A percentile compares a stretch with the other conserved stretches of the same genome.
Conservation (phyloP, 1,140 invertebrate species). For the Callitettix versicolor region DNA sequence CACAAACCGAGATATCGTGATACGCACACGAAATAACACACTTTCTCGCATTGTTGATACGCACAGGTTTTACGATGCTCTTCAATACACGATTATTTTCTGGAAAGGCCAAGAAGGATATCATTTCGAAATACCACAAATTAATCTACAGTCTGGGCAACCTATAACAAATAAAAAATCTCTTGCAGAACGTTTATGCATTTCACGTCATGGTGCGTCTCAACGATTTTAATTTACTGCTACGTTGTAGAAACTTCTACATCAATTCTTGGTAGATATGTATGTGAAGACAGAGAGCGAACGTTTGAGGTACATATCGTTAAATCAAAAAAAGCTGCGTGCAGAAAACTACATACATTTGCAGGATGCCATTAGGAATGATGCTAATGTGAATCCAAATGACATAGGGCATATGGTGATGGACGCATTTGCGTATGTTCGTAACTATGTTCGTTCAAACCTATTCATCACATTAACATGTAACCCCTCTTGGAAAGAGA, state of each 20-base stretch:
- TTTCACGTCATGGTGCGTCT: constrained; percentile 28
- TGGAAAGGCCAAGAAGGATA: too few species aligned
- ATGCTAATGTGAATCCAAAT: constrained; percentile 6
- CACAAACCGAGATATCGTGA: too few species aligned
- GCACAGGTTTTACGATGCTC: too few species aligned
- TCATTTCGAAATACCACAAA: too few species aligned
- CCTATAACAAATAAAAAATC: constrained; percentile 22
- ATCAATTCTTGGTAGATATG: constrained; percentile 37
- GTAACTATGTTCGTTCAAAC: too few species aligned
- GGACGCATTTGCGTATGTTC: too few species aligned
- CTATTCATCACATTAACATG: too few species aligned
- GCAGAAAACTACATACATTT: constrained; percentile 37
- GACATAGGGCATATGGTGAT: too few species aligned
- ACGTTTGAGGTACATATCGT: constrained; percentile 31
- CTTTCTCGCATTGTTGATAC: too few species aligned
- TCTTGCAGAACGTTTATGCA: constrained; percentile 26
- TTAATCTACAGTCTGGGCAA: neutral
- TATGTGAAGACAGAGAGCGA: constrained; percentile 39
- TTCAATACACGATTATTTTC: too few species aligned
- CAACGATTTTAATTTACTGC: constrained; percentile 24
- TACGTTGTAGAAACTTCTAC: constrained; percentile 28
- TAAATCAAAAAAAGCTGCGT: constrained; percentile 37
- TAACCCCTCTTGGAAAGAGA: too few species aligned
- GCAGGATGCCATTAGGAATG: constrained; percentile 26
- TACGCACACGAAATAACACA: too few species aligned